Conservation (phyloP, 2,797 vertebrate genomes). For the Oophaga sylvatica region DNA sequence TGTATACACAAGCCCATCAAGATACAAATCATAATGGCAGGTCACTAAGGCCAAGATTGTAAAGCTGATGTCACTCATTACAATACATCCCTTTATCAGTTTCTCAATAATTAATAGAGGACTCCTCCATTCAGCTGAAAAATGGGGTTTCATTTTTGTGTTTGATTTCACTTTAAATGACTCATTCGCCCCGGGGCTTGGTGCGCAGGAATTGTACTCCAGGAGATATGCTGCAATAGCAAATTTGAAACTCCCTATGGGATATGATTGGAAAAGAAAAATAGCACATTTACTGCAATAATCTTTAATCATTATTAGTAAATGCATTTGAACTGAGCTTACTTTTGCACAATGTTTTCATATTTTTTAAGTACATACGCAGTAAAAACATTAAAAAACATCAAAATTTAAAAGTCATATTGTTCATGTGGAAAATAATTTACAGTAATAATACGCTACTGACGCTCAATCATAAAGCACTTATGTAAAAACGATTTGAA, state of each 20-base stretch:
- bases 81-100: not conserved
- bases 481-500: not conserved
- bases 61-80: not conserved
- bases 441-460: not conserved
- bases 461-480: not conserved
- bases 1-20: not conserved
- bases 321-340: not conserved
- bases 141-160: not conserved
- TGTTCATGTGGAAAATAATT: constrained; percentile 1
- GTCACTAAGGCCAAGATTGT: not conserved
- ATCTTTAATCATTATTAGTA: constrained; percentile 29
- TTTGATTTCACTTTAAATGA: constrained; percentile 29
- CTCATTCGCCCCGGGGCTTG: constrained; percentile 13
- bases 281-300: constrained; percentile 18
- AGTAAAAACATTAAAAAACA: not conserved
- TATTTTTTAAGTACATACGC: not conserved
- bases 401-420: not conserved
- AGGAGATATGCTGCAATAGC: constrained; percentile 36
- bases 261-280: constrained; percentile 24
- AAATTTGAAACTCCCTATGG: constrained; percentile 29
- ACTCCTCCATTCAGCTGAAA: not conserved
- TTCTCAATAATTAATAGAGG: constrained; percentile 10
- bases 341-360: not conserved
- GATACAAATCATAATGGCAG: constrained; percentile 10
- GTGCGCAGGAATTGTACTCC: constrained; percentile 27